phyloP scores from a whole-genome alignment of 2,797 vertebrate species.

The Petrocephalus schoutedeni region DNA sequence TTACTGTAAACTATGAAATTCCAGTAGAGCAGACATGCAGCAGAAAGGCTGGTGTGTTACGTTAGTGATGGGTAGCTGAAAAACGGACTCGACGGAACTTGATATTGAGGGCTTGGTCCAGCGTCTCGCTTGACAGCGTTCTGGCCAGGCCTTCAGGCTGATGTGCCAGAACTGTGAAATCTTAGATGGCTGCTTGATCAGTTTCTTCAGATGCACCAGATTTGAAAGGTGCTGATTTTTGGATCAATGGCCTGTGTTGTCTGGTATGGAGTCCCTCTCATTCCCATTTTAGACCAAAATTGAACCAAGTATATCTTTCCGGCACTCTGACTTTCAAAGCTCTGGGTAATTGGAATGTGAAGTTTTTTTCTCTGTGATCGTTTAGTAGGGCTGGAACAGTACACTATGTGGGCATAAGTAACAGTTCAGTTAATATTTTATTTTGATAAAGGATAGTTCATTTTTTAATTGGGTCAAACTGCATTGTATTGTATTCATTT shows the following conservation, averaged over 20 bases:
- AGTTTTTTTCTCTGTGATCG: not conserved
- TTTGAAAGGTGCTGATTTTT: not conserved
- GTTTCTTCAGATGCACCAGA: not conserved
- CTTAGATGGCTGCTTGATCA: not conserved
- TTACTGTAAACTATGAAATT: not conserved
- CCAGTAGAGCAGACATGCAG: not conserved
- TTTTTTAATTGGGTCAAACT: not conserved
- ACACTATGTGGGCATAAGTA: not conserved
- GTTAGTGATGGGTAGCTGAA: not conserved
- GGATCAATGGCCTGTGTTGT: not conserved
- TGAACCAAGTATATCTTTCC: not conserved
- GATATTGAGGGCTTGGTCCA: not conserved
- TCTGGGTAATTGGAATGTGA: not conserved
- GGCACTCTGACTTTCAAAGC: not conserved
- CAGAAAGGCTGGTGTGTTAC: not conserved
- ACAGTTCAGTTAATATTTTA: not conserved
- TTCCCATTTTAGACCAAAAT: not conserved
- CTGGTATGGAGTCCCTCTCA: not conserved
- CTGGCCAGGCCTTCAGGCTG: not conserved
- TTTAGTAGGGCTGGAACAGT: not conserved
- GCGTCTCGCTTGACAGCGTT: not conserved
- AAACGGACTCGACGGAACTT: not conserved
- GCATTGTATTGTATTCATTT: not conserved
- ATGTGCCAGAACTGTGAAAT: constrained; percentile 1
- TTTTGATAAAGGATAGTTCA: not conserved